These are phyloP conservation scores for Paracanthobrama guichenoti DNA, from an alignment of 2,113 vertebrate genomes.

Conservation along the genomic window DNA sequence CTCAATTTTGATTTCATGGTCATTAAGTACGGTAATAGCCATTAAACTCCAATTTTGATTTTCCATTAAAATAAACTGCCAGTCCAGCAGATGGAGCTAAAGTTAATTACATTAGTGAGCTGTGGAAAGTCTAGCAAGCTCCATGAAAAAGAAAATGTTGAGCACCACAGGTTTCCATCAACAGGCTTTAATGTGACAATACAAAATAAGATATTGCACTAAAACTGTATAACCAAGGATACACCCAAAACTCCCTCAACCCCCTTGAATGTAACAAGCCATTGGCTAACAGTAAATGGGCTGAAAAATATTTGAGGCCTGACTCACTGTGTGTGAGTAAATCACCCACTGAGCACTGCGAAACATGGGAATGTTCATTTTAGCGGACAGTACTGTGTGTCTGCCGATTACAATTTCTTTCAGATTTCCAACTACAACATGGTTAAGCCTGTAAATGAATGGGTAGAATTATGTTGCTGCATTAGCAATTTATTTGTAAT, in stretches of 20 bases:
- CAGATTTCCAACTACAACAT: neutral
- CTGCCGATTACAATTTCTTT: neutral
- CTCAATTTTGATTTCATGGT: neutral
- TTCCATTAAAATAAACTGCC: neutral
- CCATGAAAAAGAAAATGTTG: neutral
- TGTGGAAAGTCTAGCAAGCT: neutral
- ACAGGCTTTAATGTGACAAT: neutral
- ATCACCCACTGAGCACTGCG: slow-evolving; percentile 9
- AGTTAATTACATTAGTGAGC: neutral
- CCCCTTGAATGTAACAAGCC: neutral
- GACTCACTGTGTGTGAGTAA: slow-evolving; percentile 27
- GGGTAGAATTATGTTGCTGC: neutral
- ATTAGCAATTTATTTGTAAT: neutral
- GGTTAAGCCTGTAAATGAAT: neutral
- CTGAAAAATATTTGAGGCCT: slow-evolving; percentile 5
- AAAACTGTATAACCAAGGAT: neutral
- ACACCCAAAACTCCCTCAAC: neutral
- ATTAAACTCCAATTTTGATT: neutral
- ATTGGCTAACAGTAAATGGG: neutral
- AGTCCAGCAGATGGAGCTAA: slow-evolving; percentile 27
- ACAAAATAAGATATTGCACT: neutral
- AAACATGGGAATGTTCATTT: slow-evolving; percentile 22
- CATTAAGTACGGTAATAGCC: neutral
- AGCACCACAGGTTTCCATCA: neutral
- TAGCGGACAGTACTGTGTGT: neutral